Evolutionary conservation across 2,888 invertebrate species (phyloP).

Genomic region (Sinelater perroti): DNA sequence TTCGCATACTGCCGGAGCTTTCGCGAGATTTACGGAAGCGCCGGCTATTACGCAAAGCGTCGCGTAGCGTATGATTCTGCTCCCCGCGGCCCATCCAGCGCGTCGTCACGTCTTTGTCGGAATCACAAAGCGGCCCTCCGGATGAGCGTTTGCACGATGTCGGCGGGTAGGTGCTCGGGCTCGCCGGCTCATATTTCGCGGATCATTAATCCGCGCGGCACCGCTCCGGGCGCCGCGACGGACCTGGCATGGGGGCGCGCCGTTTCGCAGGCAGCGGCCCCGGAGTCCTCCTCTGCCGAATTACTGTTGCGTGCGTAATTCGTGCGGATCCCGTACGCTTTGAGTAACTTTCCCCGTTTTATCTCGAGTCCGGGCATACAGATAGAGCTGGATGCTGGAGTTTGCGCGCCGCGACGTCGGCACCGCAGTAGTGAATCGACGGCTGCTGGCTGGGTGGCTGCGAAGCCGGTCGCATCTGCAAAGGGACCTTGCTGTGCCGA

Average conservation of each 20-base stretch:
- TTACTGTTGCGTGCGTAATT: constrained; percentile 39
- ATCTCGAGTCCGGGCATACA: constrained; percentile 55
- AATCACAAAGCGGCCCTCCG: constrained; percentile 6
- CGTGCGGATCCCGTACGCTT: constrained; percentile 32
- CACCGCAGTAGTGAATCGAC: constrained; percentile 58
- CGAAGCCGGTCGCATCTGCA: constrained; percentile 51
- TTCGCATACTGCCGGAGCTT: no score
- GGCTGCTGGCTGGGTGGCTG: constrained; percentile 57
- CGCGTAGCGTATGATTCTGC: neutral
- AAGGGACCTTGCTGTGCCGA: constrained; percentile 38
- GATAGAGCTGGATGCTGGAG: constrained; percentile 57
- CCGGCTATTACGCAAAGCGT: no score
- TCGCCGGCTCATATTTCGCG: constrained; percentile 5
- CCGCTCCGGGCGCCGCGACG: neutral
- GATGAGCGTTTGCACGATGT: no score
- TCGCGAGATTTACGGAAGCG: no score
- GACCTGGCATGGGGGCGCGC: neutral
- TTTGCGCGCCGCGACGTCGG: constrained; percentile 54
- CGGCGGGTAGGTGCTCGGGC: neutral
- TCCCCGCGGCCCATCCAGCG: neutral
- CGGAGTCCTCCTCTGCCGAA: constrained; percentile 29
- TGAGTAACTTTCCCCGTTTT: constrained; percentile 46
- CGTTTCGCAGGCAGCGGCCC: neutral
- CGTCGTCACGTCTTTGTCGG: constrained; percentile 10
- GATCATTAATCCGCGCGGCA: constrained; percentile 8